Evolutionary conservation across 2,888 invertebrate genomes (phyloP), one percentile per base, ranked within the genome.

Genomic region (Diabrotica balteata): DNA sequence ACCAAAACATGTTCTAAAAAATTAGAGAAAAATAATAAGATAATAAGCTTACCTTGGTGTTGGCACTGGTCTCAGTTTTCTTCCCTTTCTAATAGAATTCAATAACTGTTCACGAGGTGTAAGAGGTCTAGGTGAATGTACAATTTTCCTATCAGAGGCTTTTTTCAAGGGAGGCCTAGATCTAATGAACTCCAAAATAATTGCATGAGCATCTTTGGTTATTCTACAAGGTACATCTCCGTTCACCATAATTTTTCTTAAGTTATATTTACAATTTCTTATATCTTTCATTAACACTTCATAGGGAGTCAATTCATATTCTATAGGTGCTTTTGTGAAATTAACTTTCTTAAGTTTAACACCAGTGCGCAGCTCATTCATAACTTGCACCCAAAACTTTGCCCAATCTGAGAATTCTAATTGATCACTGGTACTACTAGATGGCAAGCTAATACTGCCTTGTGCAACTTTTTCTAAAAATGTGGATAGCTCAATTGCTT

Each of bases 241-340:
- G 82, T 94, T 93, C 49, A 94, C 90, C 90, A 89, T 89, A 72
- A 90, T 90, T 87, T 96, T 96, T 82, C 93, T 91, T 77, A 97
- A 87, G 80, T 93, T 94, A 86, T 95, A 97, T 81, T 96, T 89
- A 82, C 94, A 90, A 70, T 94, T 91, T 77, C 96, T 88, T 80
- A 98, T 97, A 82, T 98, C 97, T 82, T 97, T 95, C 93, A 98
- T 95, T 66, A 98, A 88, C 80, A 96, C 96, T 86, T 98, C 97
- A 81, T 97, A 97, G 10, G 97, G 97, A 55, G 97, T 98, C 77
- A 97, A 85, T 84, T 96, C 96, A 84, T 92, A 97, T 84, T 97
- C 96, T 70, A 94, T 91, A 8, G 93, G 93, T 9, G 92, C 89
- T 79, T 91, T 87, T 70, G 91, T 90, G 82, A 88, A 89, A 82